These are phyloP conservation scores for Branchipolynoe longqiensis DNA, from an alignment of 2,888 invertebrate genomes.

Conservation along the genomic window DNA sequence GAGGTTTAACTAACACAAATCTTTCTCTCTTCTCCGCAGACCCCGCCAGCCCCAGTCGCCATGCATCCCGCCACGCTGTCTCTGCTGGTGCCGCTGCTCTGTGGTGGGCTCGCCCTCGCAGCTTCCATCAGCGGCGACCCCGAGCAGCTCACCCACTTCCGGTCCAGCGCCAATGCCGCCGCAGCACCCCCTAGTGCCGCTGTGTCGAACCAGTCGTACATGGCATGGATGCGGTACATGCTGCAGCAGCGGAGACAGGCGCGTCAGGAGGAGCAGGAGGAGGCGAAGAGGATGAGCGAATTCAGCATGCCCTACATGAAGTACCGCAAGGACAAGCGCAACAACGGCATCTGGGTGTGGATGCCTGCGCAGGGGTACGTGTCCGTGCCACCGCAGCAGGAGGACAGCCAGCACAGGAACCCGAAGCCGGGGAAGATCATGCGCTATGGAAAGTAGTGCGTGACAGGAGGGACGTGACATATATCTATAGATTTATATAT, in stretches of 20 bases:
- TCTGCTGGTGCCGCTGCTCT: constrained; percentile 19
- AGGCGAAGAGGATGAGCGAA: constrained; percentile 53
- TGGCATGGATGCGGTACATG: constrained; percentile 51
- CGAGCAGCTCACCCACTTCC: too few relatives aligned
- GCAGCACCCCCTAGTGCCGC: neutral
- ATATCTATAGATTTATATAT: too few relatives aligned
- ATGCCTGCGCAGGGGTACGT: constrained; percentile 80
- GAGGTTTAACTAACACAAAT: too few relatives aligned
- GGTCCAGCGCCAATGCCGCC: neutral
- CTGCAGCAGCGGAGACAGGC: neutral
- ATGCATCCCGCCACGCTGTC: constrained; percentile 4
- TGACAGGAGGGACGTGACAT: neutral
- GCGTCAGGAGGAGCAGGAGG: neutral
- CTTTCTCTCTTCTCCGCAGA: too few relatives aligned
- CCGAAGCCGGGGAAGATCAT: constrained; percentile 71
- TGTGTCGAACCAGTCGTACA: constrained; percentile 29
- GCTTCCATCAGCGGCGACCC: constrained; percentile 46
- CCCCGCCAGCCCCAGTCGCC: neutral
- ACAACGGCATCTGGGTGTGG: constrained; percentile 78
- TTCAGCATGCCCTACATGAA: constrained; percentile 60
- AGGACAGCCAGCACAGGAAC: constrained; percentile 60
- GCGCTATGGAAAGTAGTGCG: constrained; percentile 71
- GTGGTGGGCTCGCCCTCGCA: constrained; percentile 3
- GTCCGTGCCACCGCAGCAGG: constrained; percentile 71
- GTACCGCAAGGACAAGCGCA: constrained; percentile 61